Conservation (phyloP, 2,113 vertebrate species). For the Choloepus hoffmanni region DNA sequence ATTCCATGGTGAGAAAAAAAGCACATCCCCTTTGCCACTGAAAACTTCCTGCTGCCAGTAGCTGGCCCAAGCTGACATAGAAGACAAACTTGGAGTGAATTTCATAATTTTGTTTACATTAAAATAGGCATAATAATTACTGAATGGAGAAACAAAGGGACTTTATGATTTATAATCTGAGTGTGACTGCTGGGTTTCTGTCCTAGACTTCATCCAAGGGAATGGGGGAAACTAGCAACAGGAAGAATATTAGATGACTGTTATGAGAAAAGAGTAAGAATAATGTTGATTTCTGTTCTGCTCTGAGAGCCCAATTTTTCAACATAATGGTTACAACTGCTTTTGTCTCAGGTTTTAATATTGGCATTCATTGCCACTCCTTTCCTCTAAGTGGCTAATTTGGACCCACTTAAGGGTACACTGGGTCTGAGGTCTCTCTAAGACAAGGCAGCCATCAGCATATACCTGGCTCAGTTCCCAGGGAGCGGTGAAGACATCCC, state of each 20-base stretch:
- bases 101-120: background rate
- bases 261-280: background rate
- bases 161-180: background rate
- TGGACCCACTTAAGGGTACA: background rate
- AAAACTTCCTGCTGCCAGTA: background rate
- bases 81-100: background rate
- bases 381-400: background rate
- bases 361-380: background rate
- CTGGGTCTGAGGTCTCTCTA: background rate
- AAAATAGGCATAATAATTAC: background rate
- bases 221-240: background rate
- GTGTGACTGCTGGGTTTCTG: background rate
- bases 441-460: background rate
- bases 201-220: background rate
- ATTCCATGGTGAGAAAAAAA: background rate
- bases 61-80: background rate
- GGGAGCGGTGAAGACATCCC: background rate
- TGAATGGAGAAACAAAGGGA: background rate
- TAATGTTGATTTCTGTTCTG: background rate
- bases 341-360: background rate
- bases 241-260: background rate
- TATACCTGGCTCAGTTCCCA: background rate
- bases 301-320: background rate
- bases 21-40: background rate
- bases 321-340: background rate